Evolutionary conservation across 1,140 invertebrate species (phyloP).

Genomic region (Bactericera cockerelli): DNA sequence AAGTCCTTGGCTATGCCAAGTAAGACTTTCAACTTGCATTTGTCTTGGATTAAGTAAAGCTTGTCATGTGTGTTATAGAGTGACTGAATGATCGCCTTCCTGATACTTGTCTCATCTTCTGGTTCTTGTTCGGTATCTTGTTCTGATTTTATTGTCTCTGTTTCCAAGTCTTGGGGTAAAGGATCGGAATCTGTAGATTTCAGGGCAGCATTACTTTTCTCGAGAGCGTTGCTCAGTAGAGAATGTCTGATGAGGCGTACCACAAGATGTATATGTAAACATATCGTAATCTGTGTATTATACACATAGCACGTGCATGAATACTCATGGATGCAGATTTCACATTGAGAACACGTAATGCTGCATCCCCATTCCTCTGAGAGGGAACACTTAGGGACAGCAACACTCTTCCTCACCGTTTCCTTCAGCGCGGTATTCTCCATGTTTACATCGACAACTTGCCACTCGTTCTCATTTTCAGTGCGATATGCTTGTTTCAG

Average conservation of each 20-base stretch:
- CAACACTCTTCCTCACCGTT: neutral
- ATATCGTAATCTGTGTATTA: neutral
- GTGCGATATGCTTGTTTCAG: neutral
- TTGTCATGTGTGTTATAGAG: neutral
- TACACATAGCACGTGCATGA: neutral
- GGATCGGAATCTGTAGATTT: no score
- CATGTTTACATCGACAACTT: neutral
- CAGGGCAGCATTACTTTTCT: no score
- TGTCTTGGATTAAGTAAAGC: neutral
- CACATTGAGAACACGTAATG: neutral
- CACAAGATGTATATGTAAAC: neutral
- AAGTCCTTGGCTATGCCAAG: neutral
- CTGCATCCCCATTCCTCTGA: neutral
- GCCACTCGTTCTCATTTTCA: neutral
- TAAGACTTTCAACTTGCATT: neutral
- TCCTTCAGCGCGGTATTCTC: neutral
- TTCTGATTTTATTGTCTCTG: no score
- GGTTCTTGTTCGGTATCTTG: no score
- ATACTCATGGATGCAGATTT: neutral
- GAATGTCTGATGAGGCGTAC: neutral
- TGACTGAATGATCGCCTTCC: conserved; percentile 1
- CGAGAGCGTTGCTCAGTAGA: neutral
- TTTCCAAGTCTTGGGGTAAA: no score
- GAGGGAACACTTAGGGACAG: neutral
- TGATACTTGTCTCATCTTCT: neutral